A percentile compares a stretch with the other conserved stretches of the same genome.
These are phyloP conservation scores for Halichoeres trimaculatus DNA, from an alignment of 2,113 vertebrate genomes.

Conservation along the genomic window DNA sequence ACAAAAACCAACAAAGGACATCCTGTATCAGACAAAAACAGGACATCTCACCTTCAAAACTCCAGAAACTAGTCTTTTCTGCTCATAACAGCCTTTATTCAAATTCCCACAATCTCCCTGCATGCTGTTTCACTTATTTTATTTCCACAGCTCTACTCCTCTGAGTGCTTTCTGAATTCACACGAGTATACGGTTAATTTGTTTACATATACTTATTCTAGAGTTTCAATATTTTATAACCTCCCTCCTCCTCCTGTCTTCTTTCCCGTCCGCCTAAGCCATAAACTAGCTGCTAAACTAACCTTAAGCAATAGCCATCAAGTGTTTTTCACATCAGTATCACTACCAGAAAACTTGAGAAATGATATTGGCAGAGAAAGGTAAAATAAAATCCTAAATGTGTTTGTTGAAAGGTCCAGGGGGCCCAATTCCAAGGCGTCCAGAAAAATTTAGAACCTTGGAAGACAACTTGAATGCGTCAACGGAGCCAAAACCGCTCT, in stretches of 20 bases:
- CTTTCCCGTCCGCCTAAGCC: conserved; percentile 17
- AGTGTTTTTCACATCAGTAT: conserved; percentile 44
- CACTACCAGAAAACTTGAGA: conserved; percentile 60
- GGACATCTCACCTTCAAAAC: no score
- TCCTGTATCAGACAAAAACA: no score
- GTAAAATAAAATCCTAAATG: conserved; percentile 63
- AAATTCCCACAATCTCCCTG: not conserved
- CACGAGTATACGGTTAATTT: conserved; percentile 1
- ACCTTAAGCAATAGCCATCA: conserved; percentile 50
- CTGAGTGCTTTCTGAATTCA: conserved; percentile 11
- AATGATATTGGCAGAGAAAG: conserved; percentile 63
- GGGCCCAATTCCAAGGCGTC: conserved; percentile 63
- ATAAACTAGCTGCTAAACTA: conserved; percentile 47
- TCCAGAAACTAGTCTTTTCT: no score
- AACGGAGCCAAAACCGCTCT: conserved; percentile 42
- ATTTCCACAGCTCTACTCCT: conserved; percentile 10
- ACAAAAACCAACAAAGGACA: no score
- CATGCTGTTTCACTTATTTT: not conserved
- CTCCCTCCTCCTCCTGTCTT: conserved; percentile 3
- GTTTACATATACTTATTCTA: conserved; percentile 19
- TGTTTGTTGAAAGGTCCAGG: conserved; percentile 67
- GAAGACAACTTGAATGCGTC: conserved; percentile 48
- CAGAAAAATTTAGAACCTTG: conserved; percentile 56
- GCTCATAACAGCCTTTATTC: not conserved
- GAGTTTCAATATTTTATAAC: conserved; percentile 6